phyloP scores from a whole-genome alignment of 2,888 invertebrate genomes.

The Seira musarum region DNA sequence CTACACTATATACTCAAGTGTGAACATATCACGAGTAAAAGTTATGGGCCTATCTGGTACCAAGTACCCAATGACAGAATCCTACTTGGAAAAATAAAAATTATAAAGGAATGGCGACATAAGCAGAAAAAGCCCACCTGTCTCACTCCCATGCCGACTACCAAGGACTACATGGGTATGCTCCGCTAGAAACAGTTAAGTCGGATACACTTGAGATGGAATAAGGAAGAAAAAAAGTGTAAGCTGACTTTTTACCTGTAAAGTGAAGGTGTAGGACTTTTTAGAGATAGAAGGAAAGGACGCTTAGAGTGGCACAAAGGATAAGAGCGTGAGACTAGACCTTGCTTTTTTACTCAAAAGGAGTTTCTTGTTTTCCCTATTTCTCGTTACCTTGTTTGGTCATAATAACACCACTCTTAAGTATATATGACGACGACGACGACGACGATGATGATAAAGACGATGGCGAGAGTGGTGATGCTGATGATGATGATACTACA shows the following conservation, averaged over 20 bases:
- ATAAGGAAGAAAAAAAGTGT: neutral
- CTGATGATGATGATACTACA: constrained; percentile 27
- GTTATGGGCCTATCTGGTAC: neutral
- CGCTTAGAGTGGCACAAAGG: neutral
- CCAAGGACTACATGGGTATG: neutral
- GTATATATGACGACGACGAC: neutral
- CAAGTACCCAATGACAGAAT: constrained; percentile 1
- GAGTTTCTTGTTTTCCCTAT: neutral
- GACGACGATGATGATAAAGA: neutral
- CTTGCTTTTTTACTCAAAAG: neutral
- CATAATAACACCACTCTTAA: neutral
- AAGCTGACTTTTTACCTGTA: constrained; percentile 6
- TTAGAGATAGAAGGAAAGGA: neutral
- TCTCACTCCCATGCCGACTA: constrained; percentile 33
- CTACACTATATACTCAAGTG: neutral
- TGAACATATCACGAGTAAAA: too few relatives aligned
- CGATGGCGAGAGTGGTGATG: neutral
- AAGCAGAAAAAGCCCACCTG: constrained; percentile 40
- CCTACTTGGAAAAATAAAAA: neutral
- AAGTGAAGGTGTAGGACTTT: neutral
- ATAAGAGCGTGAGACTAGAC: neutral
- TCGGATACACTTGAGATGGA: neutral
- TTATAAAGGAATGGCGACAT: neutral
- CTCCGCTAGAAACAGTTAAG: neutral
- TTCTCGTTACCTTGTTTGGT: neutral